A percentile compares a stretch with the other conserved stretches of the same genome.
Conservation (phyloP, 2,888 invertebrate genomes). For the Pterostichus madidus region DNA sequence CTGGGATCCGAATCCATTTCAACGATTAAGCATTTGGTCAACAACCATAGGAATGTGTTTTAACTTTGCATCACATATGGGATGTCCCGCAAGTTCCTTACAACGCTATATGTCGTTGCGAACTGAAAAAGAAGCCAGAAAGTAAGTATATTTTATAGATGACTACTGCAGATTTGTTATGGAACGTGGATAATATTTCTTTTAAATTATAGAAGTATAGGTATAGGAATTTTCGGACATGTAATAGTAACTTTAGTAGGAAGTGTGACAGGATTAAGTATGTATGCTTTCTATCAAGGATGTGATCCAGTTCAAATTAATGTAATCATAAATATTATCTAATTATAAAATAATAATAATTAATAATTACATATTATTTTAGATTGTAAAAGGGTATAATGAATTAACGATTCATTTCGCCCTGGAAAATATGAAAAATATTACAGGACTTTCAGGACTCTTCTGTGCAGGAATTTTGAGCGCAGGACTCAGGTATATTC, state of each 20-base stretch:
- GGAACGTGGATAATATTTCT: too few species aligned
- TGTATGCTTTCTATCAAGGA: conserved; percentile 36
- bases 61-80: background rate
- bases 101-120: conserved; percentile 14
- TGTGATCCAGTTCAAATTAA: conserved; percentile 43
- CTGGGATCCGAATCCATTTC: conserved; percentile 42
- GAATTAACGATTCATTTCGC: conserved; percentile 20
- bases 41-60: background rate
- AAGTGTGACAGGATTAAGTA: conserved; percentile 16
- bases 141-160: background rate
- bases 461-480: conserved; percentile 41
- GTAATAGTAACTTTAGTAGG: background rate
- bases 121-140: conserved; percentile 22
- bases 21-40: conserved; percentile 9
- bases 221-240: background rate
- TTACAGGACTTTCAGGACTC: conserved; percentile 28
- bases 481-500: conserved; percentile 40
- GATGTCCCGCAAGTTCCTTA: conserved; percentile 27
- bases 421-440: background rate
- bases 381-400: background rate
- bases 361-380: background rate
- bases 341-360: background rate
- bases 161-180: too few species aligned
- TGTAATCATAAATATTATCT: conserved; percentile 7
- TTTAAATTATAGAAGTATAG: background rate